Evolutionary conservation across 2,797 vertebrate genomes (phyloP).

Genomic region (Columba guinea): DNA sequence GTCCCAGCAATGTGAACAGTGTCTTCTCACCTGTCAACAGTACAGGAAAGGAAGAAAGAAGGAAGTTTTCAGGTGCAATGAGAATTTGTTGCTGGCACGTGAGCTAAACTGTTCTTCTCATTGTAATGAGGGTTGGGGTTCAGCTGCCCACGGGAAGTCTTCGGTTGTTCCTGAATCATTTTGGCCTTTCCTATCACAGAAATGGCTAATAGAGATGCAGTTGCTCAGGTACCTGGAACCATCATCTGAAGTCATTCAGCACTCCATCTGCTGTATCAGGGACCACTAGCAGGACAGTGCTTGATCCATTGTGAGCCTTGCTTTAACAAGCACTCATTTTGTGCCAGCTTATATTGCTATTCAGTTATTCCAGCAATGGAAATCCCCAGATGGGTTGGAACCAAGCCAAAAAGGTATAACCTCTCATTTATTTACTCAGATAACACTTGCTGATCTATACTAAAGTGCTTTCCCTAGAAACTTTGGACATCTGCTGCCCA

Average conservation of each 20-base stretch:
- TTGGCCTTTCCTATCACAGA: not conserved
- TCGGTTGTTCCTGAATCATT: not conserved
- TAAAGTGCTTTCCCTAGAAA: not conserved
- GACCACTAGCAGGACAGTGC: not conserved
- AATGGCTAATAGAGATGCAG: accelerated
- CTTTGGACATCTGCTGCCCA: not conserved
- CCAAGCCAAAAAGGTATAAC: not conserved
- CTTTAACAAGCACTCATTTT: not conserved
- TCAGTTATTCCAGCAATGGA: not conserved
- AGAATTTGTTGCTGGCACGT: not conserved
- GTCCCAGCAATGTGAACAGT: not conserved
- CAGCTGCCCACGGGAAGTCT: not conserved
- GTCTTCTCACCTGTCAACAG: not conserved
- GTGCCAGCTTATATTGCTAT: not conserved
- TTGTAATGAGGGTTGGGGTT: not conserved
- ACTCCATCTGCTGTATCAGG: not conserved
- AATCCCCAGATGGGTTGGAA: not conserved
- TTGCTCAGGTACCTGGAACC: not conserved
- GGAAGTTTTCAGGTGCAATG: not conserved
- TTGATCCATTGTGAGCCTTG: not conserved
- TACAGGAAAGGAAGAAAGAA: not conserved
- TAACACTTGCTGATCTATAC: not conserved
- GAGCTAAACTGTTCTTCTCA: not conserved
- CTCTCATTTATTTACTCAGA: not conserved
- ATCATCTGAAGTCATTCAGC: not conserved